These are phyloP conservation scores for Coremacera marginata DNA, from an alignment of 2,888 invertebrate genomes.

Conservation along the genomic window DNA sequence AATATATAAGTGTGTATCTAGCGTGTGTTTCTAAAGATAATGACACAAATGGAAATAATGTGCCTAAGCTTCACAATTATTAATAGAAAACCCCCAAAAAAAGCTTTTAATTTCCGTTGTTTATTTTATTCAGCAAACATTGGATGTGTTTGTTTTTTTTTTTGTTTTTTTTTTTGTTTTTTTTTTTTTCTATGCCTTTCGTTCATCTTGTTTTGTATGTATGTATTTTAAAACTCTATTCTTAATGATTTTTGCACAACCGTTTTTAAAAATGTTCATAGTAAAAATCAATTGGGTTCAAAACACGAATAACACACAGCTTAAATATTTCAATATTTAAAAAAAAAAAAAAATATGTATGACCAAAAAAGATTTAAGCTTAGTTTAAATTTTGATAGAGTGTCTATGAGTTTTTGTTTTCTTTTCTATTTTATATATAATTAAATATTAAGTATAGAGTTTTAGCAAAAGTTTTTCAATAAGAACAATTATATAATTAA, in stretches of 20 bases:
- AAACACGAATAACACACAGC: neutral
- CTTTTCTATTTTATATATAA: neutral
- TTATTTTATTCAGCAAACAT: neutral
- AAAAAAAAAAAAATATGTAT: too few species aligned
- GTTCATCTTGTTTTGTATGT: neutral
- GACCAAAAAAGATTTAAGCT: neutral
- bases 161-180: neutral
- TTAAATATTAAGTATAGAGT: constrained; percentile 16
- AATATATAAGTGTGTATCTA: too few species aligned
- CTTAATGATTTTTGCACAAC: constrained; percentile 34
- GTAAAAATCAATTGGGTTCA: neutral
- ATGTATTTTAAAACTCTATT: neutral
- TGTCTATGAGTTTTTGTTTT: neutral
- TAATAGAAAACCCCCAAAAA: too few species aligned
- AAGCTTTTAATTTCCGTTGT: neutral
- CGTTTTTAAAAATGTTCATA: constrained; percentile 18
- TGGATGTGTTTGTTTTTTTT: neutral
- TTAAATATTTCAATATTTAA: neutral
- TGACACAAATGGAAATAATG: too few species aligned
- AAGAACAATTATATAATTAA: constrained; percentile 35
- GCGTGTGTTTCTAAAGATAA: too few species aligned
- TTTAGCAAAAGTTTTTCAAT: constrained; percentile 30
- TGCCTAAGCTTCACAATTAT: too few species aligned
- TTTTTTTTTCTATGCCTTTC: constrained; percentile 1
- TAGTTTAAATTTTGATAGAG: neutral